Percentiles rank a stretch among this genome's conserved stretches.
Evolutionary conservation across 2,113 vertebrate genomes (phyloP).

Genomic region (Siniperca chuatsi): DNA sequence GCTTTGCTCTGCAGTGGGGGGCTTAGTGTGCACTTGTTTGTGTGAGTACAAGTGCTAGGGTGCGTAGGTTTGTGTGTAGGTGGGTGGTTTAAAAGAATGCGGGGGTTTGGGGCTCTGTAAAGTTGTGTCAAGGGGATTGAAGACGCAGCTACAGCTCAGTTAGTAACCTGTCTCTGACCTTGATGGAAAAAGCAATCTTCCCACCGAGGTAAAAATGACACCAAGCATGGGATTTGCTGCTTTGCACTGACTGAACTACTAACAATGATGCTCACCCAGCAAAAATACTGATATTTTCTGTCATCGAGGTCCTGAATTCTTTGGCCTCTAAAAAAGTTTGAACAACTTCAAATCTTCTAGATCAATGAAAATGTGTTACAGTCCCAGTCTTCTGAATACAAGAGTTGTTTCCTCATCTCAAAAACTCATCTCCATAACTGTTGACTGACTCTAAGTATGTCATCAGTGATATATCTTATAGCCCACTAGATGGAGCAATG

Average conservation of each 20-base stretch:
- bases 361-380: slow-evolving; percentile 3
- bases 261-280: slow-evolving; percentile 53
- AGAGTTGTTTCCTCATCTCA: neutral
- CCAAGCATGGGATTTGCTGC: slow-evolving; percentile 63
- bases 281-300: slow-evolving; percentile 31
- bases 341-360: slow-evolving; percentile 16
- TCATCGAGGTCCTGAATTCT: slow-evolving; percentile 3
- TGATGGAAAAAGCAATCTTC: slow-evolving; percentile 80
- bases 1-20: slow-evolving; percentile 64
- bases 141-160: slow-evolving; percentile 65
- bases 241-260: slow-evolving; percentile 47
- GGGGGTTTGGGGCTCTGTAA: slow-evolving; percentile 26
- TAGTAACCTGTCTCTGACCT: slow-evolving; percentile 80
- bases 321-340: slow-evolving; percentile 27
- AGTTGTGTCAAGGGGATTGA: slow-evolving; percentile 60
- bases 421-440: slow-evolving; percentile 20
- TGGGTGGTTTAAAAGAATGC: slow-evolving; percentile 37
- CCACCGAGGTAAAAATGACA: slow-evolving; percentile 61
- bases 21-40: slow-evolving; percentile 54
- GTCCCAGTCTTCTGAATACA: neutral
- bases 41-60: slow-evolving; percentile 19
- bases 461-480: slow-evolving; percentile 19
- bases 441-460: neutral
- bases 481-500: slow-evolving; percentile 81
- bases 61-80: slow-evolving; percentile 47